Evolutionary conservation across 2,113 vertebrate species (phyloP).

Genomic region (Amphiprion percula): DNA sequence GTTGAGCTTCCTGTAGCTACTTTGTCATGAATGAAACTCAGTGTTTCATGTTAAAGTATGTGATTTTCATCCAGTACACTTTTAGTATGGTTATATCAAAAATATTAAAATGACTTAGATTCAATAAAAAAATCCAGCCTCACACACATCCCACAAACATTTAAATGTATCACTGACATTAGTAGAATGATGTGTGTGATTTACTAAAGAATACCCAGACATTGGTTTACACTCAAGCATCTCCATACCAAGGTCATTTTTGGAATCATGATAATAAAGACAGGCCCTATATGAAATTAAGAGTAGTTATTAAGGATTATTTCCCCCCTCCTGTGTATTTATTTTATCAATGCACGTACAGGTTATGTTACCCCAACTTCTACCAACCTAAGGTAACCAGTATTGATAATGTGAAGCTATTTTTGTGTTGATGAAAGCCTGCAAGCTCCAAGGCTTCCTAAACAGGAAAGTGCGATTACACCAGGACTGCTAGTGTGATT

Average conservation of each 20-base stretch:
- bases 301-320: too few species aligned
- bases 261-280: background rate
- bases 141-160: too few species aligned
- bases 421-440: background rate
- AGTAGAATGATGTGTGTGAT: too few species aligned
- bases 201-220: background rate
- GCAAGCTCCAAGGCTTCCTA: background rate
- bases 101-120: too few species aligned
- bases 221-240: background rate
- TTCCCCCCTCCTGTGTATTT: too few species aligned
- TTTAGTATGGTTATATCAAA: too few species aligned
- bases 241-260: background rate
- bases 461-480: background rate
- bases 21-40: too few species aligned
- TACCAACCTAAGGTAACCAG: background rate
- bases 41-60: too few species aligned
- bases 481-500: background rate
- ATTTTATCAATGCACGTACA: background rate
- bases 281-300: background rate
- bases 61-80: too few species aligned
- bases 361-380: background rate
- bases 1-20: too few species aligned
- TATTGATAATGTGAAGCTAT: background rate
- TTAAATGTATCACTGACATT: too few species aligned
- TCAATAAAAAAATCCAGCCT: too few species aligned